phyloP scores from a whole-genome alignment of 2,797 vertebrate species.

The Rhabdomys pumilio region DNA sequence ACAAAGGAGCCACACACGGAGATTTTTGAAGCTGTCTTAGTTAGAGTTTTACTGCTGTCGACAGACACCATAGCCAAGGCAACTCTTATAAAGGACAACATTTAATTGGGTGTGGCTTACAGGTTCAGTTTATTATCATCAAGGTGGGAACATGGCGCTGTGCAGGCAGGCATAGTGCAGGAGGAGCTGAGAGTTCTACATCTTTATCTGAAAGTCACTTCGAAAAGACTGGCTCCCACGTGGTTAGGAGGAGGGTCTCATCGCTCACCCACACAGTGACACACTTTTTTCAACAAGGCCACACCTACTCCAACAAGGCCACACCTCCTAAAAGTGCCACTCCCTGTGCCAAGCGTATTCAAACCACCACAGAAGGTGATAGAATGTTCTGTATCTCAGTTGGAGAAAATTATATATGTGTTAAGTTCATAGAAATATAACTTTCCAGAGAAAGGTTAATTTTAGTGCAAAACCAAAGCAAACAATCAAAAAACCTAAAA shows the following conservation, averaged over 20 bases:
- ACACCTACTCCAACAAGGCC: not conserved
- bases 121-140: not conserved
- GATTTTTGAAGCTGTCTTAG: not conserved
- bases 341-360: not conserved
- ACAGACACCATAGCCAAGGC: not conserved
- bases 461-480: conserved; percentile 34
- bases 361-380: not conserved
- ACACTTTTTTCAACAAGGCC: not conserved
- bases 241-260: not conserved
- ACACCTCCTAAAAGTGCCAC: not conserved
- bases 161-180: not conserved
- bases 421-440: conserved; percentile 11
- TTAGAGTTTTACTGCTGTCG: not conserved
- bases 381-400: conserved; percentile 18
- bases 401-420: conserved; percentile 10
- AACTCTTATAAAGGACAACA: not conserved
- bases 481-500: not conserved
- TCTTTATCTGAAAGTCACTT: not conserved
- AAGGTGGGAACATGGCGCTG: not conserved
- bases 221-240: not conserved
- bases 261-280: not conserved
- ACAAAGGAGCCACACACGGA: not conserved
- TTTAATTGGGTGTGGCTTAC: not conserved
- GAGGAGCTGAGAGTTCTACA: not conserved
- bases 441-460: not conserved